phyloP scores from a whole-genome alignment of 2,797 vertebrate species.

The Pteropus rufus region DNA sequence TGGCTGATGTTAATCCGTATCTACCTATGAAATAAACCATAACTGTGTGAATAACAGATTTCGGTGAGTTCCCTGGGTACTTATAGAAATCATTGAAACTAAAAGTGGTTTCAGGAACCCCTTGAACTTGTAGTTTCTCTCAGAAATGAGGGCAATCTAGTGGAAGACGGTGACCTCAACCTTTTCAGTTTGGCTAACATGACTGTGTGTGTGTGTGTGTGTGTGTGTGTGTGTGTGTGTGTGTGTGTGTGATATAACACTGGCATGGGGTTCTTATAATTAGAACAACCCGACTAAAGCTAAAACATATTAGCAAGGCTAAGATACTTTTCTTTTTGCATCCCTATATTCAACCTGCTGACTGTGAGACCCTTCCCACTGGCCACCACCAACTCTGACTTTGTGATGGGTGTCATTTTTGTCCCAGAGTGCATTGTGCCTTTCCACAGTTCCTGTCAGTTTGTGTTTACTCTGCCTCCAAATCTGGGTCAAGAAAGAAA shows the following conservation, averaged over 20 bases:
- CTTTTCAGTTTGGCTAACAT: background rate
- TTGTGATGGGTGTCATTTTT: constrained; percentile 51
- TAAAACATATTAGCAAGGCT: background rate
- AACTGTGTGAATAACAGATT: background rate
- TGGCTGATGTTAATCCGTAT: background rate
- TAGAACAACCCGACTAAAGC: constrained; percentile 50
- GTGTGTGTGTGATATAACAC: constrained; percentile 33
- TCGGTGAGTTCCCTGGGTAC: background rate
- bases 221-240: background rate
- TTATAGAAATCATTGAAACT: background rate
- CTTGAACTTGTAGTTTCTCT: background rate
- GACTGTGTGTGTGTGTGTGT: no score
- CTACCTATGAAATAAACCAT: background rate
- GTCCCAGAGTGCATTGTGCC: constrained; percentile 50
- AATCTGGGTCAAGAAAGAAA: constrained; percentile 61
- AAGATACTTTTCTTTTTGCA: constrained; percentile 58
- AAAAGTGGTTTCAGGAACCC: background rate
- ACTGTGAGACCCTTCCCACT: background rate
- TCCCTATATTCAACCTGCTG: constrained; percentile 55
- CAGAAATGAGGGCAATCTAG: background rate
- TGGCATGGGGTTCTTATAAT: constrained; percentile 68
- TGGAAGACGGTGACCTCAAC: background rate
- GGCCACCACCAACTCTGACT: constrained; percentile 46
- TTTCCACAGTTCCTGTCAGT: constrained; percentile 49
- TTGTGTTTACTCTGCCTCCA: constrained; percentile 72